A percentile compares a stretch with the other conserved stretches of the same genome.
These are phyloP conservation scores for Podotricha telesiphe DNA, from an alignment of 2,888 invertebrate genomes.

Conservation along the genomic window DNA sequence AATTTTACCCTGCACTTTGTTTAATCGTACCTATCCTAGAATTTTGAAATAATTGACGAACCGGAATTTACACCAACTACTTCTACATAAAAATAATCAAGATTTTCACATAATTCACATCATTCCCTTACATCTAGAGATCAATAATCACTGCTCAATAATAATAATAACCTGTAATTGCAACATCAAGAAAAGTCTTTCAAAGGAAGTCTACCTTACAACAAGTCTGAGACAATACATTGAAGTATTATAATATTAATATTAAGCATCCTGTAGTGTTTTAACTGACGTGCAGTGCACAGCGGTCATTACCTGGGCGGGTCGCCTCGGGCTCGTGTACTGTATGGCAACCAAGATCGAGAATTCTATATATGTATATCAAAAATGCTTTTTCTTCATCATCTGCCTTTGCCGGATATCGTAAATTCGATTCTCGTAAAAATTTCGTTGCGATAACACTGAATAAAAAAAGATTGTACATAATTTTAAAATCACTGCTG, in stretches of 20 bases:
- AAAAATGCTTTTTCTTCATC: neutral
- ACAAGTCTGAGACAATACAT: neutral
- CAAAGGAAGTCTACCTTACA: conserved; percentile 3
- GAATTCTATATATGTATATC: conserved; percentile 7
- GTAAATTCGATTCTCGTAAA: conserved; percentile 10
- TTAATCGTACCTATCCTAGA: too few species aligned
- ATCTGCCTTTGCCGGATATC: conserved; percentile 9
- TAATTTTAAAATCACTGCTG: too few species aligned
- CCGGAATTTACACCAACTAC: too few species aligned
- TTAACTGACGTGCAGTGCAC: conserved; percentile 45
- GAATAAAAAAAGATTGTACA: too few species aligned
- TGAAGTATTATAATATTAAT: conserved; percentile 17
- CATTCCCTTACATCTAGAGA: neutral
- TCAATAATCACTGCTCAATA: neutral
- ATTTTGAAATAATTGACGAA: too few species aligned
- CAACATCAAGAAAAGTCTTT: neutral
- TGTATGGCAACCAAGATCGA: conserved; percentile 38
- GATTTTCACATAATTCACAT: too few species aligned
- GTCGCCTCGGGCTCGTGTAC: conserved; percentile 50
- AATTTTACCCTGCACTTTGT: too few species aligned
- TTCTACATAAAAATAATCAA: too few species aligned
- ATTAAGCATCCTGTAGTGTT: conserved; percentile 35
- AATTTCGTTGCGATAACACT: conserved; percentile 10
- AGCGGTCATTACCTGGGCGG: conserved; percentile 60
- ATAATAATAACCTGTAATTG: neutral